Base-by-base conservation (phyloP, 2,797 vertebrate genomes). In the Spea hammondii region DNA sequence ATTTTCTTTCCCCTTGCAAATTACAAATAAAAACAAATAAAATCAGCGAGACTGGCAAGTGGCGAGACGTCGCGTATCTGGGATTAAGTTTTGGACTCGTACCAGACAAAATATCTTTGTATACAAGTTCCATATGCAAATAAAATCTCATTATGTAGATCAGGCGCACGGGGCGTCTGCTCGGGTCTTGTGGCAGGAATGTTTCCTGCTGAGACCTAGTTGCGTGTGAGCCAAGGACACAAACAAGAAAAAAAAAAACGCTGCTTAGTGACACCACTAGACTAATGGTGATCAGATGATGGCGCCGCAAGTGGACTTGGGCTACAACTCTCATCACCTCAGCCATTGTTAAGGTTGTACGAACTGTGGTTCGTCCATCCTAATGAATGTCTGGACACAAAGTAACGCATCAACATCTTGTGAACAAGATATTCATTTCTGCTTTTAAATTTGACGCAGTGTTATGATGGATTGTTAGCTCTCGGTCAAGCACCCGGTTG, bases 141-240 rank as follows among this genome's bases (percentile, higher is more conserved):
- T 81, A 57, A 50, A 2, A 44, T 17, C 79, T 81, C 73, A 76
- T 76, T 81, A 81, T 60, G 79, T 67, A 80, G 76, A 80, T 80
- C 4, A 76, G 70, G 68, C 60, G 59, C 48, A 65, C 46, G 50
- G 73, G 79, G 53, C 1, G 72, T 46, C 60, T 71, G 47, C 49
- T 70, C 48, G 13, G 65, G 78, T 70, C 65, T 57, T 69, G 65
- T 65, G 78, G 70, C 64, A 67, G 64, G 50, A 72, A 74, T 54
- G 49, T 65, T 69, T 45, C 72, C 66, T 10, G 66, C 72, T 75
- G 72, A 62, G 66, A 69, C 65, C 14, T 13, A 70, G 70, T 67
- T 51, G 67, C 53, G 55, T 70, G 60, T 53, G 57, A 70, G 72
- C 54, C 72, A 79, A 79, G 65, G 65, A 79, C 72, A 46, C 32